Evolutionary conservation across 2,797 vertebrate genomes (phyloP).

Genomic region (Staurois parvus): DNA sequence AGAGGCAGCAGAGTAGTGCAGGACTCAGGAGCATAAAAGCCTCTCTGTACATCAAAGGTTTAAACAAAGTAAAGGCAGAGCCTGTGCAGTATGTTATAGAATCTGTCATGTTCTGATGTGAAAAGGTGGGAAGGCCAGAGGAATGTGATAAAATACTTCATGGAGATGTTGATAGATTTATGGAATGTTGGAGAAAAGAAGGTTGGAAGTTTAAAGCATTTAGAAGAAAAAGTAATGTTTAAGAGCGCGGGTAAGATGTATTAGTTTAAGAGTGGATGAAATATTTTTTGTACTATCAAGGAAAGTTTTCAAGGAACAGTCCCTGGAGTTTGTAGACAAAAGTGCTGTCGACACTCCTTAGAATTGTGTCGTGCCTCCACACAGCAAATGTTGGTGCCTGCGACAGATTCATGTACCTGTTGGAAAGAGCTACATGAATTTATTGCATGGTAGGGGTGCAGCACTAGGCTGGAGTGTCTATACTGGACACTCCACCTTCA

Average conservation of each 20-base stretch:
- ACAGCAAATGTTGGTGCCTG: too few relatives aligned
- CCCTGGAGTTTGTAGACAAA: too few relatives aligned
- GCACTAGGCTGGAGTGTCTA: too few relatives aligned
- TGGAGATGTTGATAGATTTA: conserved; percentile 28
- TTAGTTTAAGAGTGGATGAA: neutral
- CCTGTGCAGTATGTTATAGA: neutral
- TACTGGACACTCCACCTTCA: too few relatives aligned
- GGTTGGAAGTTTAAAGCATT: neutral
- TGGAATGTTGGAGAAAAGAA: conserved; percentile 20
- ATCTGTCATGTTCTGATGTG: conserved; percentile 11
- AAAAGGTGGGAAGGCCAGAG: conserved; percentile 27
- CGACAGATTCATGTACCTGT: too few relatives aligned
- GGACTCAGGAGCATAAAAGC: neutral
- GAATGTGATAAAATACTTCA: conserved; percentile 39
- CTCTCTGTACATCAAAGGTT: neutral
- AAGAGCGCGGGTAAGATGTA: neutral
- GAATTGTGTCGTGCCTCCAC: too few relatives aligned
- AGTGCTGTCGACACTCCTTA: too few relatives aligned
- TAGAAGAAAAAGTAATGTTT: conserved; percentile 14
- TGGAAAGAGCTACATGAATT: too few relatives aligned
- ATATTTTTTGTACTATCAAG: neutral
- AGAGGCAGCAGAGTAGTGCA: too few relatives aligned
- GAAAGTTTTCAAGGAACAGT: neutral
- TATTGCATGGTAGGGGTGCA: too few relatives aligned
- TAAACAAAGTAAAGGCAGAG: conserved; percentile 5